Percentiles rank a stretch among this genome's conserved stretches.
Conservation (phyloP, 2,888 invertebrate species). For the Epinotia demarniana region DNA sequence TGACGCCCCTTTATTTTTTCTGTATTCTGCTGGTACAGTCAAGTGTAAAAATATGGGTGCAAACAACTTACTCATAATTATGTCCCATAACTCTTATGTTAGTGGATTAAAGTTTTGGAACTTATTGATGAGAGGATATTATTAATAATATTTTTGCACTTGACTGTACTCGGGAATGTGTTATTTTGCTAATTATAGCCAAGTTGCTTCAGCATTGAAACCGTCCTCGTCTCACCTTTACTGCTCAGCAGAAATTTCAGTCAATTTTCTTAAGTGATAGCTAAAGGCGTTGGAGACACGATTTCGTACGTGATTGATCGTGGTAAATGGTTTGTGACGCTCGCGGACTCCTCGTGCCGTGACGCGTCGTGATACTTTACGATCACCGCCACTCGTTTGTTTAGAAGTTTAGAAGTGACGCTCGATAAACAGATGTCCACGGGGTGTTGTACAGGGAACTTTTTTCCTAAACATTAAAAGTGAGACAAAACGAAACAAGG, state of each 20-base stretch:
- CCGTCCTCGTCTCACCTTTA: conserved; percentile 48
- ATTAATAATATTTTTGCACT: no score
- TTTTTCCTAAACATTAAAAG: not conserved
- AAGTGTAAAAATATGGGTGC: no score
- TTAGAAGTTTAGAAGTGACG: not conserved
- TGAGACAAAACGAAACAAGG: not conserved
- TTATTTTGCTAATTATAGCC: conserved; percentile 7
- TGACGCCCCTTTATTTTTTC: no score
- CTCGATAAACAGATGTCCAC: conserved; percentile 19
- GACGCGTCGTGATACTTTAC: conserved; percentile 69
- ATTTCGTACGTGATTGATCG: conserved; percentile 71
- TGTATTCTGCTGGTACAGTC: not conserved
- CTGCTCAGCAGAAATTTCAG: conserved; percentile 65
- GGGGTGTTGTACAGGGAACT: not conserved
- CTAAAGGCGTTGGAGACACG: conserved; percentile 60
- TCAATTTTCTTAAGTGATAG: conserved; percentile 71
- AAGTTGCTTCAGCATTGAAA: not conserved
- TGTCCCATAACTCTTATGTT: no score
- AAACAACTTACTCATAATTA: no score
- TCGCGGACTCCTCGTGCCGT: conserved; percentile 56
- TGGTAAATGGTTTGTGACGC: conserved; percentile 72
- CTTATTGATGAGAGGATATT: no score
- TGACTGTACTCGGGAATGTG: no score
- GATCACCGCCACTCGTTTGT: conserved; percentile 49
- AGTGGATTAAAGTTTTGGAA: no score